These are phyloP conservation scores for Apoderus coryli DNA, from an alignment of 2,888 invertebrate species.

Conservation along the genomic window DNA sequence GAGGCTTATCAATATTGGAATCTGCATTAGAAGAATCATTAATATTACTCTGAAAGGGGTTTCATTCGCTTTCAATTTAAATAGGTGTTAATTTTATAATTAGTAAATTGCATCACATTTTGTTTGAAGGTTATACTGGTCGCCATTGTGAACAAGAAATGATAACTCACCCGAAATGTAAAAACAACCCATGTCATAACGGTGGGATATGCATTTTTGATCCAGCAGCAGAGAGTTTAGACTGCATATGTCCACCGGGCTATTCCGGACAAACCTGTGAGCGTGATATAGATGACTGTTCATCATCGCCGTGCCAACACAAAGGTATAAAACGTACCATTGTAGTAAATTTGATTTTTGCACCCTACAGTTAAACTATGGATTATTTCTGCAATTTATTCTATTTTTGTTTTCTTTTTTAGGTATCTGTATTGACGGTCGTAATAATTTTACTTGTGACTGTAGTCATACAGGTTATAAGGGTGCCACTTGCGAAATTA, in stretches of 20 bases:
- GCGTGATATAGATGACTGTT: slow-evolving; percentile 62
- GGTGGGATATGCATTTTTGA: slow-evolving; percentile 61
- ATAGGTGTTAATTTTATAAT: no score
- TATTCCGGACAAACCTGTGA: slow-evolving; percentile 57
- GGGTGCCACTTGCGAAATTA: slow-evolving; percentile 57
- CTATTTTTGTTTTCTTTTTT: not conserved
- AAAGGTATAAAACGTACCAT: no score
- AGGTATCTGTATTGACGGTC: slow-evolving; percentile 49
- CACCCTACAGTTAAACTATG: no score
- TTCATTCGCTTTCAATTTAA: no score
- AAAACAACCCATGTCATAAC: slow-evolving; percentile 58
- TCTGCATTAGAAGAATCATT: no score
- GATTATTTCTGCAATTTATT: no score
- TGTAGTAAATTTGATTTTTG: no score
- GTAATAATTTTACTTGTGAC: slow-evolving; percentile 63
- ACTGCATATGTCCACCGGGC: slow-evolving; percentile 32
- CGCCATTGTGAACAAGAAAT: slow-evolving; percentile 58
- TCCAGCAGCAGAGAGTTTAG: slow-evolving; percentile 29
- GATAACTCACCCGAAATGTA: slow-evolving; percentile 54
- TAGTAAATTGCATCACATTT: no score
- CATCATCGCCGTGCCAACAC: slow-evolving; percentile 52
- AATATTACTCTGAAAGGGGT: no score
- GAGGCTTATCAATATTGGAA: no score
- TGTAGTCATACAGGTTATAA: slow-evolving; percentile 62
- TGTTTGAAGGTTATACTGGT: slow-evolving; percentile 56